Conservation (phyloP, 2,113 vertebrate species). For the Mirza zaza region DNA sequence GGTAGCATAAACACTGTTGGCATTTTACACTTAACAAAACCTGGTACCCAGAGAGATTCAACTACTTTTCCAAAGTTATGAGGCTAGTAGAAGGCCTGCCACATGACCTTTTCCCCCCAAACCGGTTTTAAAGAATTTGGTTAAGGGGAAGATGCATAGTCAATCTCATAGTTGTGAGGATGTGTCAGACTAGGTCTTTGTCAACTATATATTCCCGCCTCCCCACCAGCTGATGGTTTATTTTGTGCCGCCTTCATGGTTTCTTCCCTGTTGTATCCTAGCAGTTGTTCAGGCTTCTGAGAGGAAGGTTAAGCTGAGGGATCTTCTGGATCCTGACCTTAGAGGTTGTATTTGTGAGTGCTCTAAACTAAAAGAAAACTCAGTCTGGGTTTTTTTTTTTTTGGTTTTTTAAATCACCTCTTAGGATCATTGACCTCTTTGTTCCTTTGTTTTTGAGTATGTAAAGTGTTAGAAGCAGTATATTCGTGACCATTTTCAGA, state of each 20-base stretch:
- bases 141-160: background rate
- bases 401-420: background rate
- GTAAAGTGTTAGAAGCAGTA: background rate
- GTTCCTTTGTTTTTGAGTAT: background rate
- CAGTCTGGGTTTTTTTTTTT: background rate
- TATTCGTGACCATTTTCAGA: background rate
- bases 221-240: background rate
- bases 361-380: slow-evolving; percentile 9
- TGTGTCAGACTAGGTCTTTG: background rate
- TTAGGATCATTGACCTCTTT: background rate
- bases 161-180: background rate
- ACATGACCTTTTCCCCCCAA: background rate
- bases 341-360: background rate
- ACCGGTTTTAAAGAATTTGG: background rate
- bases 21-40: background rate
- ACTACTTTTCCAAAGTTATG: background rate
- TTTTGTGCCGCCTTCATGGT: background rate
- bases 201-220: background rate
- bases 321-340: background rate
- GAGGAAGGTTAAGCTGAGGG: background rate
- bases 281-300: background rate
- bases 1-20: background rate
- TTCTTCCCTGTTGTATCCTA: background rate
- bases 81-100: background rate
- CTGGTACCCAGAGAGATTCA: background rate